A percentile compares a stretch with the other conserved stretches of the same genome.
These are phyloP conservation scores for Hybognathus amarus DNA, from an alignment of 2,797 vertebrate species.

Conservation along the genomic window DNA sequence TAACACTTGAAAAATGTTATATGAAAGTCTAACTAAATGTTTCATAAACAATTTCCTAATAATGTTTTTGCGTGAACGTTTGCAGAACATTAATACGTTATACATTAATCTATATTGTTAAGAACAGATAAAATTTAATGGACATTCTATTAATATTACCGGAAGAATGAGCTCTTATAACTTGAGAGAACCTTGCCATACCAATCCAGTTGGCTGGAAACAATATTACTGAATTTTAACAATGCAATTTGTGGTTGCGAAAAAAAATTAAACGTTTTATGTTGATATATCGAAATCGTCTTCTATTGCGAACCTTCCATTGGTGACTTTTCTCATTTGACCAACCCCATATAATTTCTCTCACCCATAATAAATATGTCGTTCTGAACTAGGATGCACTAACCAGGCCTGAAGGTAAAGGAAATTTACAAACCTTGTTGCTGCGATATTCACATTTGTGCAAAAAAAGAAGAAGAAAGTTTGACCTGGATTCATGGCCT, in stretches of 20 bases:
- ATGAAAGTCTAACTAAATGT: background rate
- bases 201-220: too few relatives aligned
- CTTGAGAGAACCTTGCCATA: background rate
- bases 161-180: background rate
- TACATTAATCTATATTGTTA: background rate
- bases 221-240: too few relatives aligned
- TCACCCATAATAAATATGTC: conserved; percentile 39
- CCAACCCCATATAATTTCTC: conserved; percentile 15
- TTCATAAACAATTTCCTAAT: background rate
- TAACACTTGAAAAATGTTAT: background rate
- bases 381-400: conserved; percentile 3
- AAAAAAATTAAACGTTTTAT: too few relatives aligned
- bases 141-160: background rate
- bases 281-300: too few relatives aligned
- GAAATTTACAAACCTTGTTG: background rate
- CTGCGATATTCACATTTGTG: background rate
- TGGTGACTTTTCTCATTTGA: background rate
- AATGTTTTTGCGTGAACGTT: background rate
- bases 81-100: background rate
- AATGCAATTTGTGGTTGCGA: too few relatives aligned
- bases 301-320: background rate
- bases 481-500: background rate
- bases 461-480: background rate
- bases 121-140: background rate
- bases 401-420: conserved; percentile 32